Evolutionary conservation across 2,113 vertebrate genomes (phyloP), one percentile per base, ranked within the genome.

Genomic region (Pongo pygmaeus): DNA sequence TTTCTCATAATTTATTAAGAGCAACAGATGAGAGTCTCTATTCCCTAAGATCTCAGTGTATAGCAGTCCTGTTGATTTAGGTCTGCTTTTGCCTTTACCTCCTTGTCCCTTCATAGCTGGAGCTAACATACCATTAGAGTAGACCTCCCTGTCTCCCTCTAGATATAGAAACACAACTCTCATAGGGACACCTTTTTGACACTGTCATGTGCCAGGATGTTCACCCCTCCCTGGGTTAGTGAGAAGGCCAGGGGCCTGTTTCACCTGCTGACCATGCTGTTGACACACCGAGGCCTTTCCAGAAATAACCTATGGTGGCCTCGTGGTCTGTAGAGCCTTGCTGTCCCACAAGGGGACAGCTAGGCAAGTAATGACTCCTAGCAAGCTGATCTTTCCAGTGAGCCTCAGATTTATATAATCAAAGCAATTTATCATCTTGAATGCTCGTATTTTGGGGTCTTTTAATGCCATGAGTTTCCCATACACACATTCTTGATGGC

Each of bases 401-500:
- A n/a, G 30, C 77, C 70, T 79, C 64, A 64, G 67, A 48, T 59
- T 95, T 59, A 10, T 59, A 16, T 46, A 77, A 88, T 50, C 87
- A 74, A 55, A 80, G 69, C 70, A 25, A 1, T 94, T 96, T 69
- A 27, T 95, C 81, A 46, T 96, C 84, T 80, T 81, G 52, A 92
- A 83, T 32, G 52, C 35, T 89, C 64, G 91, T 97, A 88, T 97
- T 98, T 94, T 91, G 67, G 84, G 84, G 90, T 90, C 80, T 85
- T 96, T 93, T 93, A 74, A 92, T 96, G 86, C 80, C 57, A 14
- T 55, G 80, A 46, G 40, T 97, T 96, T 97, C 96, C 59, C 67
- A 95, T 61, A 55, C 57, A 32, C 52, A 84, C 94, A 97, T 97
- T 89, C 92, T 95, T 83, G 96, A 84, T 96, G 92, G 55, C 46